Evolutionary conservation across 2,797 vertebrate species (phyloP), one percentile per base, ranked within the genome.

Genomic region (Anabas testudineus): DNA sequence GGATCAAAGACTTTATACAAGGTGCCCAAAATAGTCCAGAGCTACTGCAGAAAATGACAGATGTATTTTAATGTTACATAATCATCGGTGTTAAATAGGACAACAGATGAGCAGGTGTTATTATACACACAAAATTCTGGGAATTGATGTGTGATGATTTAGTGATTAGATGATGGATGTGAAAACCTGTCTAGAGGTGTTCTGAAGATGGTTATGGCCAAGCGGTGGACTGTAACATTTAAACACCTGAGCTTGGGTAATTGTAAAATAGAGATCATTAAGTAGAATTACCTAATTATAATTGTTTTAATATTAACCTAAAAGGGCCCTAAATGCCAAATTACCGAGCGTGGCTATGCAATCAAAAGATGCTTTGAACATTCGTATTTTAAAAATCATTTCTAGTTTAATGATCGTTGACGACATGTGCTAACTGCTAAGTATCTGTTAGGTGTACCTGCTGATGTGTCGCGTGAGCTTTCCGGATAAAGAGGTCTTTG

Each of bases 381-480:
- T n/a, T n/a, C n/a, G n/a, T 59, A 26, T 53, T 22, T 66, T 26
- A 7, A 6, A 51, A 62, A 21, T 36, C 10, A 28, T 63, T 36
- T 9, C 19, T 71, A 26, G 24, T 49, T 13, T 30, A 10, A n/a
- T 15, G 19, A 63, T 28, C 34, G 34, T 36, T 46, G 32, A 45
- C 55, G 16, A 10, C 54, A 8, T 30, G 21, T 36, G 14, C 53
- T 72, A 15, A 69, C 30, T 30, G 26, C 1, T 71, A 34, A 37
- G 16, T 80, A 24, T 81, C 58, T 71, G 5, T 66, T 51, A 93
- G 92, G 95, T 99, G 66, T 99, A 99, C 85, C 92, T 99, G 86
- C 95, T 99, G 67, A 97, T 98, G 93, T 99, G 97, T 85, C 97
- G 95, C 57, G 95, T 95, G 92, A 96, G 95, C 85, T 98, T 99